Conservation (phyloP, 2,888 invertebrate genomes). For the Meloe dianella region DNA sequence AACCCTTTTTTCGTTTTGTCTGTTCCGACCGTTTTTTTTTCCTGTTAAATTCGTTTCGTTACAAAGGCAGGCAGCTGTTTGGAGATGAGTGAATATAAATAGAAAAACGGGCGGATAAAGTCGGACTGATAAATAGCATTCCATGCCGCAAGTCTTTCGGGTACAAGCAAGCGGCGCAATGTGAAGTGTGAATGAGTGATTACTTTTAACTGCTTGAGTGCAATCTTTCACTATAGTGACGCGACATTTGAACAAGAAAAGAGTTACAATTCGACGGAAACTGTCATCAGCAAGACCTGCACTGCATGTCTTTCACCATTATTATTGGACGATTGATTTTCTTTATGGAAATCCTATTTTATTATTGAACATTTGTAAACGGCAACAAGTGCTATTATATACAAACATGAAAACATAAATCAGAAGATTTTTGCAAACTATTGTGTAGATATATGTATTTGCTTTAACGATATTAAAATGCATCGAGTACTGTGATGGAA, state of each 20-base stretch:
- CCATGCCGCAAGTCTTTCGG: conserved; percentile 43
- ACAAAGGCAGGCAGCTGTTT: conserved; percentile 40
- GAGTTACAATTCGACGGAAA: conserved; percentile 20
- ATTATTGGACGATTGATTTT: no score
- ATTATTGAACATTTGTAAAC: neutral
- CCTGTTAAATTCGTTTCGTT: neutral
- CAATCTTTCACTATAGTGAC: conserved; percentile 33
- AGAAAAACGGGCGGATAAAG: conserved; percentile 36
- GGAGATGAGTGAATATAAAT: conserved; percentile 40
- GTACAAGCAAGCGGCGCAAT: conserved; percentile 39
- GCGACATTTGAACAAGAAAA: conserved; percentile 29
- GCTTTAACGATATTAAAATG: conserved; percentile 25
- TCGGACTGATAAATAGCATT: conserved; percentile 46
- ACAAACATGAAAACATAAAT: conserved; percentile 22
- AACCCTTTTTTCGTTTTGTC: conserved; percentile 37
- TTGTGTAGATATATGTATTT: conserved; percentile 23
- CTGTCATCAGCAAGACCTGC: neutral
- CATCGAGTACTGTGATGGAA: conserved; percentile 20
- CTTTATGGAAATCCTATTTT: no score
- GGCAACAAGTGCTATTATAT: conserved; percentile 29
- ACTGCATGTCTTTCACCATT: neutral
- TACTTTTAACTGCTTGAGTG: conserved; percentile 39
- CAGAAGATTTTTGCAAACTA: conserved; percentile 20
- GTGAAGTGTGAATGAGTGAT: conserved; percentile 48
- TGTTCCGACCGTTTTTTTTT: conserved; percentile 28